Evolutionary conservation across 1,140 invertebrate genomes (phyloP).

Genomic region (Pissodes strobi): DNA sequence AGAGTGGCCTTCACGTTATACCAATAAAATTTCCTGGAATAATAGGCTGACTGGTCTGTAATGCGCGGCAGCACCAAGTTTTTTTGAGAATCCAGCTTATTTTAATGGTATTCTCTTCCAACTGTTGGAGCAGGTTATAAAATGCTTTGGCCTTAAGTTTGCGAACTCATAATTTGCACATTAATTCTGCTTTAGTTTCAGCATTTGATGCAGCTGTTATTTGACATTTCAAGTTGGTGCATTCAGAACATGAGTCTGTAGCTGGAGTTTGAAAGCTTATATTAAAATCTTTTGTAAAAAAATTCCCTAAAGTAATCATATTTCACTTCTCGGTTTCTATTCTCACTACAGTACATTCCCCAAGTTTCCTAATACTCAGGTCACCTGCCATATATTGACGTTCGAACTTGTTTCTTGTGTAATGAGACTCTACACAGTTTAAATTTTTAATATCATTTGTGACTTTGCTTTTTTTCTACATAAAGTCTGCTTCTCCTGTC

Average conservation of each 20-base stretch:
- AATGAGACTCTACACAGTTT: slow-evolving; percentile 2
- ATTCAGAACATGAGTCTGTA: background rate
- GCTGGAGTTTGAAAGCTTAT: slow-evolving; percentile 3
- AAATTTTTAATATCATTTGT: no score
- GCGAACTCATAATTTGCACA: background rate
- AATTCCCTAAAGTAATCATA: slow-evolving; percentile 9
- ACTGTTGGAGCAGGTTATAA: background rate
- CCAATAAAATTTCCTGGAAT: background rate
- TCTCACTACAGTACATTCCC: slow-evolving; percentile 6
- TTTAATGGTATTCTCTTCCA: background rate
- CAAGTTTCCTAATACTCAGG: background rate
- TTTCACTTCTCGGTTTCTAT: background rate
- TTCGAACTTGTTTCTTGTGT: background rate
- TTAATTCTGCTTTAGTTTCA: slow-evolving; percentile 1
- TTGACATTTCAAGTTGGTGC: background rate
- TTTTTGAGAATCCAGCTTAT: background rate
- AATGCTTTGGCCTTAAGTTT: slow-evolving; percentile 5
- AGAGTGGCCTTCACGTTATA: background rate
- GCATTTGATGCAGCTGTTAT: background rate
- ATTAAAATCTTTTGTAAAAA: slow-evolving; percentile 1
- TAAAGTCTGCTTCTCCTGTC: background rate
- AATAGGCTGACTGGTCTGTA: background rate
- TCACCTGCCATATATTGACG: no score
- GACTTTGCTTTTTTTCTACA: no score
- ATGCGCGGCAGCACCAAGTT: background rate